Percentiles rank a stretch among this genome's conserved stretches.
These are phyloP conservation scores for Nycticebus coucang DNA, from an alignment of 2,113 vertebrate species.

Conservation along the genomic window DNA sequence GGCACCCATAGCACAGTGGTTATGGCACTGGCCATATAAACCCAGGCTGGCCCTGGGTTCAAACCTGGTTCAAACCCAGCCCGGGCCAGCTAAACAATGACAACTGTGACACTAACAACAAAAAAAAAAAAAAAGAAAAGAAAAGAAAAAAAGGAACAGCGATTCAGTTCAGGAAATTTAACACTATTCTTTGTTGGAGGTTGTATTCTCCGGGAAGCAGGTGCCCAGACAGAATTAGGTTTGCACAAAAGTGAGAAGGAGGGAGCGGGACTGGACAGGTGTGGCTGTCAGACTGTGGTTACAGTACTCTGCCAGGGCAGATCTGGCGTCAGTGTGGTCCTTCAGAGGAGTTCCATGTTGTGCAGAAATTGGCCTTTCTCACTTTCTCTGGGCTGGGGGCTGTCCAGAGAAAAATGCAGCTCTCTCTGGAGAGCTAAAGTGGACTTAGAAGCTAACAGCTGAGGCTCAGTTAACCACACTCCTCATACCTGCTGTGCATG, in stretches of 20 bases:
- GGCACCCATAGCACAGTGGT: no score
- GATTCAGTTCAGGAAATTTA: conserved; percentile 3
- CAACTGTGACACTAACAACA: not conserved
- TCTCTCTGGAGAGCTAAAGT: not conserved
- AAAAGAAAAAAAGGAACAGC: not conserved
- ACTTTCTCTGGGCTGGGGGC: not conserved
- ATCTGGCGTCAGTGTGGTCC: not conserved
- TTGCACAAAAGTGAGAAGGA: not conserved
- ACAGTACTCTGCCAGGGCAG: not conserved
- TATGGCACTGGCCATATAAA: no score
- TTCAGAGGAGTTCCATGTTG: not conserved
- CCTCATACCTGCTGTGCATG: not conserved
- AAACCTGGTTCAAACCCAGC: no score
- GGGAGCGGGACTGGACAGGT: not conserved
- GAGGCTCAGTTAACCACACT: not conserved
- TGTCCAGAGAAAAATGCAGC: not conserved
- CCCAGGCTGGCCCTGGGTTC: no score
- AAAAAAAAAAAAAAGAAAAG: not conserved
- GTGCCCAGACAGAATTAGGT: not conserved
- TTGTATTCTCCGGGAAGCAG: not conserved
- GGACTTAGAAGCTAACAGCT: not conserved
- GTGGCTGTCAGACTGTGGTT: not conserved
- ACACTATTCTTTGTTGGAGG: not conserved
- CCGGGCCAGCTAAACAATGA: no score
- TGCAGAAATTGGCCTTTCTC: not conserved